These are phyloP conservation scores for Ganaspis sp. DNA, from an alignment of 1,140 invertebrate species.

Conservation along the genomic window DNA sequence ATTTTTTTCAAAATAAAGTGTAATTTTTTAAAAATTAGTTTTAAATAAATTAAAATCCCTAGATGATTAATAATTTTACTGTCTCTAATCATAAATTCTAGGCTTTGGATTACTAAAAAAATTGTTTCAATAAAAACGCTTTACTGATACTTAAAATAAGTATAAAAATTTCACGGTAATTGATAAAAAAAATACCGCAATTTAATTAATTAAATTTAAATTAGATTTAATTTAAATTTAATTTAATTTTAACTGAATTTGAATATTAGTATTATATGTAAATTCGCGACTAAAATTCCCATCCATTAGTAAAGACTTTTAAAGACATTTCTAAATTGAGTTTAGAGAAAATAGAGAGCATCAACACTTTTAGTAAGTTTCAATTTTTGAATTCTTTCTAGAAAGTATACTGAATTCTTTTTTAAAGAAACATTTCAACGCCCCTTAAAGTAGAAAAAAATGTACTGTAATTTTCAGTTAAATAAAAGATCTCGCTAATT, in stretches of 20 bases:
- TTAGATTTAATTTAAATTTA: too few species aligned
- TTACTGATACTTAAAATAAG: too few species aligned
- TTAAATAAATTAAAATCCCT: too few species aligned
- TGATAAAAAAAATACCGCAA: too few species aligned
- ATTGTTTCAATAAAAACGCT: not conserved
- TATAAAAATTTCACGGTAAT: too few species aligned
- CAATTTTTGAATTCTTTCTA: not conserved
- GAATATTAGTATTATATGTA: too few species aligned
- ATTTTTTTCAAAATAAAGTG: not conserved
- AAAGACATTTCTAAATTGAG: not conserved
- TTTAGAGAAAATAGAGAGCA: not conserved
- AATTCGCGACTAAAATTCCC: not conserved
- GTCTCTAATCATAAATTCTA: not conserved
- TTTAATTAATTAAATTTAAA: too few species aligned
- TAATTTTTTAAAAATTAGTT: not conserved
- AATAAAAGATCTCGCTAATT: too few species aligned
- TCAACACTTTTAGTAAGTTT: not conserved
- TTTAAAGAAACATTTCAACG: too few species aligned
- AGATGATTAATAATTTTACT: not conserved
- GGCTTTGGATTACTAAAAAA: not conserved
- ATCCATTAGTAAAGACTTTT: not conserved
- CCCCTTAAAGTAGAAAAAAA: too few species aligned
- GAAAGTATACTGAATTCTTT: not conserved
- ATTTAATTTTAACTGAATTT: too few species aligned
- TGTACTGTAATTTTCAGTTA: too few species aligned